Percentiles rank a stretch among this genome's conserved stretches.
These are phyloP conservation scores for Platorchestia sp. DNA, from an alignment of 1,140 invertebrate species.

Conservation along the genomic window DNA sequence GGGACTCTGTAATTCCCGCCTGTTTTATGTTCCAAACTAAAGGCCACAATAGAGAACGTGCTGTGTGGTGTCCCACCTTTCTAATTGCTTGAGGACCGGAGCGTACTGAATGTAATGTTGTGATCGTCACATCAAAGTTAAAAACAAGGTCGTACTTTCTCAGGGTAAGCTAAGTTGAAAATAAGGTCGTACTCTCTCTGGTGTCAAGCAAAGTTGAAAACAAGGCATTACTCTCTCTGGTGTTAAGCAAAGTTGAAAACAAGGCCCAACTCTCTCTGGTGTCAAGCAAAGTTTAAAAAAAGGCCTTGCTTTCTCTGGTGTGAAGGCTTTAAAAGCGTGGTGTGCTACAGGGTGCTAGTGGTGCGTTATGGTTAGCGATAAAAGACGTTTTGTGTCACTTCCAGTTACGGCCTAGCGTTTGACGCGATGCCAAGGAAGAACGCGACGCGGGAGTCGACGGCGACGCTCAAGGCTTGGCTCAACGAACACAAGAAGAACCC, in stretches of 20 bases:
- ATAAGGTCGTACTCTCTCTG: not conserved
- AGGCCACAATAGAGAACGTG: not conserved
- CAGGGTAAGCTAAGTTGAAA: too few relatives aligned
- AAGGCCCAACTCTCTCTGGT: too few relatives aligned
- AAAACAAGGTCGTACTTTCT: not conserved
- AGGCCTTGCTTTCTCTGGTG: not conserved
- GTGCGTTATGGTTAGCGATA: not conserved
- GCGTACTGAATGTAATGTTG: not conserved
- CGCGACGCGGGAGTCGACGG: constrained; percentile 69
- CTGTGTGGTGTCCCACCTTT: not conserved
- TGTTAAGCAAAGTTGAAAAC: not conserved
- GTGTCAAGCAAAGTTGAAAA: too few relatives aligned
- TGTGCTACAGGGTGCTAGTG: not conserved
- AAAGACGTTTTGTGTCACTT: constrained; percentile 70
- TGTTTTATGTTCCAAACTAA: not conserved
- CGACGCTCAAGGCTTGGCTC: constrained; percentile 70
- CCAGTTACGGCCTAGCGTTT: constrained; percentile 68
- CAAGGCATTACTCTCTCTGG: too few relatives aligned
- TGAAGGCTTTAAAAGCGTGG: not conserved
- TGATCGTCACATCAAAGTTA: not conserved
- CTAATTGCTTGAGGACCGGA: too few relatives aligned
- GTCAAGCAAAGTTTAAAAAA: too few relatives aligned
- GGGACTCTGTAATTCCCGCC: not conserved
- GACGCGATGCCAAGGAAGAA: constrained; percentile 68
- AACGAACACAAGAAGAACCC: constrained; percentile 71